phyloP scores from a whole-genome alignment of 1,140 invertebrate species.

The Aphaenogaster floridana region DNA sequence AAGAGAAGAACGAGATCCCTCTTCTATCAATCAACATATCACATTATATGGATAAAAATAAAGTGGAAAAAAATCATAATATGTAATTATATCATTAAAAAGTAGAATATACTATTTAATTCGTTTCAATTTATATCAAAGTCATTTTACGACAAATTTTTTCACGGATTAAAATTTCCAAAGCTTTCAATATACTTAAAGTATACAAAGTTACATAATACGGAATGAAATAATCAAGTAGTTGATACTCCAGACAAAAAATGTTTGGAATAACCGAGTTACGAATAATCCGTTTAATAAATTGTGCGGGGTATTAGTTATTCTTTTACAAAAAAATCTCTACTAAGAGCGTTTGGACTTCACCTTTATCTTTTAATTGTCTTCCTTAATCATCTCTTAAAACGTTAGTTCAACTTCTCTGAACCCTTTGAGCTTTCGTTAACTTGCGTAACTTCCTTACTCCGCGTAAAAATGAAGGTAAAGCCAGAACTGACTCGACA shows the following conservation, averaged over 20 bases:
- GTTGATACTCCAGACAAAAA: neutral
- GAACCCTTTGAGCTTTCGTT: slow-evolving; percentile 27
- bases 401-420: slow-evolving; percentile 41
- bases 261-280: neutral
- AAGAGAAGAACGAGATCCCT: neutral
- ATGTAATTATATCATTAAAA: neutral
- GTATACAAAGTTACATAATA: neutral
- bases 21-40: slow-evolving; percentile 38
- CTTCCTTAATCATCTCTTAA: slow-evolving; percentile 45
- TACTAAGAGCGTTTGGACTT: neutral
- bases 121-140: neutral
- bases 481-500: slow-evolving; percentile 41
- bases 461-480: slow-evolving; percentile 45
- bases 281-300: neutral
- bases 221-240: neutral
- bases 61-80: neutral
- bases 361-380: slow-evolving; percentile 10
- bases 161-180: neutral
- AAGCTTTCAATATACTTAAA: neutral
- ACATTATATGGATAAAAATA: neutral
- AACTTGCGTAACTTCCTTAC: slow-evolving; percentile 47
- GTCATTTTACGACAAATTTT: neutral
- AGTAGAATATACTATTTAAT: neutral
- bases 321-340: neutral
- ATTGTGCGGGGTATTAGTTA: neutral